These are phyloP conservation scores for Catharus ustulatus DNA, from an alignment of 2,797 vertebrate genomes.

Conservation along the genomic window DNA sequence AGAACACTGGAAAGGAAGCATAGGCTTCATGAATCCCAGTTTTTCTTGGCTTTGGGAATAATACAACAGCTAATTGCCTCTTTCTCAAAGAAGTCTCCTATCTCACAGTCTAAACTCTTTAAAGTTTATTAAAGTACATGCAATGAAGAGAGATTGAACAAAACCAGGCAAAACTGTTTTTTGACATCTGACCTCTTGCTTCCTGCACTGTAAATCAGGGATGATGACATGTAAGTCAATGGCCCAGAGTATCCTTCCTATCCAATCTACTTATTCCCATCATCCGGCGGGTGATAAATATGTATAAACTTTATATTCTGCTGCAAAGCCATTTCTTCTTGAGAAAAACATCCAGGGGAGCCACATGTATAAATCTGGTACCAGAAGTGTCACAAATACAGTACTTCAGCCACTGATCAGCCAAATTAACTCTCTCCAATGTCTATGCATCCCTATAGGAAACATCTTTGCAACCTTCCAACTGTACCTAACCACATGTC, in stretches of 20 bases:
- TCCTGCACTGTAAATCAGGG: neutral
- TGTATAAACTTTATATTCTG: neutral
- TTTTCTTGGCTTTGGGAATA: neutral
- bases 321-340: neutral
- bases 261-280: neutral
- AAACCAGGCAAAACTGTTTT: neutral
- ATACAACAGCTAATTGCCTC: neutral
- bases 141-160: neutral
- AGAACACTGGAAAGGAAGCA: neutral
- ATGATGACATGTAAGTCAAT: neutral
- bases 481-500: neutral
- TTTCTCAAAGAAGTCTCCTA: neutral
- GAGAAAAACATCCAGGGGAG: neutral
- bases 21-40: neutral
- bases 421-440: neutral
- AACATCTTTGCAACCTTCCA: neutral
- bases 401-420: neutral
- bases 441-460: neutral
- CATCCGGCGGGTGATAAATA: neutral
- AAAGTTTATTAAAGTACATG: neutral
- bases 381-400: neutral
- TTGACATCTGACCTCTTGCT: neutral
- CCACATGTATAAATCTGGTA: neutral
- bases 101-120: neutral
- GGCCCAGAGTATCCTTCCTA: neutral